Conservation (phyloP, 2,888 invertebrate genomes). For the Orgyia antiqua region DNA sequence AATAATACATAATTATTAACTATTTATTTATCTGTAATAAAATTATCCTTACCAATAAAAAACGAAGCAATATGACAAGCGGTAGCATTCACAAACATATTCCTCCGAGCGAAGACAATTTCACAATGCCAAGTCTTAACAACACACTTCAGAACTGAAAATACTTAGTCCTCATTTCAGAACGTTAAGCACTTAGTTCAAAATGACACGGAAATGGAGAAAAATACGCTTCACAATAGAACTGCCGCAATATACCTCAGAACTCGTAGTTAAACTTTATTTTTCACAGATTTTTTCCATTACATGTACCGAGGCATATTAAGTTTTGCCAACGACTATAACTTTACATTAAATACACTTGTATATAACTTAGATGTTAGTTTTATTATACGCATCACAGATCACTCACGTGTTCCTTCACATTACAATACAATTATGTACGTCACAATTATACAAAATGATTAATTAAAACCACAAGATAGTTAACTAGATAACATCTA, state of each 20-base stretch:
- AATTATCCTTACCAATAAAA: constrained; percentile 56
- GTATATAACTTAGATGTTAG: constrained; percentile 22
- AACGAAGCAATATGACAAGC: constrained; percentile 50
- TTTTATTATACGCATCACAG: no score
- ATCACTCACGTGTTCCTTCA: background rate
- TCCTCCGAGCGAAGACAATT: constrained; percentile 23
- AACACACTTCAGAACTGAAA: constrained; percentile 22
- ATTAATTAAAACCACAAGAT: no score
- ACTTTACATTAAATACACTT: constrained; percentile 19
- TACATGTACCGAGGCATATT: constrained; percentile 23
- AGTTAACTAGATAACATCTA: no score
- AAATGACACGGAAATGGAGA: constrained; percentile 10
- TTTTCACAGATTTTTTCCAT: constrained; percentile 24
- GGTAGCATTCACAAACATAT: constrained; percentile 39
- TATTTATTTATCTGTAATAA: no score
- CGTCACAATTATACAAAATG: no score
- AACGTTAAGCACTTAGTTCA: constrained; percentile 37
- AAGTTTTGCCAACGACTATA: constrained; percentile 24
- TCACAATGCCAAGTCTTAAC: constrained; percentile 17
- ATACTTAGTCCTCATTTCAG: constrained; percentile 36
- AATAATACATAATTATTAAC: no score
- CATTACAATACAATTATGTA: no score
- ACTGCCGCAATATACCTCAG: constrained; percentile 35
- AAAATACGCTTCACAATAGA: constrained; percentile 33
- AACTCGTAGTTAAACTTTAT: constrained; percentile 44